Evolutionary conservation across 2,888 invertebrate genomes (phyloP).

Genomic region (Zelleria hepariella): DNA sequence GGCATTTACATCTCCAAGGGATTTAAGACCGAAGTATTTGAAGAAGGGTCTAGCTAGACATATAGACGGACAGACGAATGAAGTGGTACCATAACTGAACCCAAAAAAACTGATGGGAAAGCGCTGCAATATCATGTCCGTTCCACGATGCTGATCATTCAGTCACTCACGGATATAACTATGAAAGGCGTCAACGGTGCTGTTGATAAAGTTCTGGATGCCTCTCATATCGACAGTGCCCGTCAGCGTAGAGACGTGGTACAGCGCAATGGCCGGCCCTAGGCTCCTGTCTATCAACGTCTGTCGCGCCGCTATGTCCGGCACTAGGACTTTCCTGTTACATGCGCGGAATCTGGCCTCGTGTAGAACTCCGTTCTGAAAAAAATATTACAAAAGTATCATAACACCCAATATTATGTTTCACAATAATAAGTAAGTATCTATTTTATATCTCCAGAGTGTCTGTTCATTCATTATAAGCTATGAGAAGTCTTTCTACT

Average conservation of each 20-base stretch:
- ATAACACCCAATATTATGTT: too few relatives aligned
- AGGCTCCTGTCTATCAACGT: slow-evolving; percentile 56
- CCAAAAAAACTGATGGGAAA: too few relatives aligned
- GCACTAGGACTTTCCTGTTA: slow-evolving; percentile 65
- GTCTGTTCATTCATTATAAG: too few relatives aligned
- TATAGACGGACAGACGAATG: too few relatives aligned
- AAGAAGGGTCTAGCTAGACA: too few relatives aligned
- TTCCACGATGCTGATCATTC: too few relatives aligned
- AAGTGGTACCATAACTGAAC: too few relatives aligned
- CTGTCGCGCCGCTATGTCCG: slow-evolving; percentile 45
- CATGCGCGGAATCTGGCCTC: slow-evolving; percentile 65
- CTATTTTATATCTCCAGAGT: too few relatives aligned
- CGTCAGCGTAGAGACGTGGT: slow-evolving; percentile 41
- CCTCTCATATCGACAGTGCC: slow-evolving; percentile 50
- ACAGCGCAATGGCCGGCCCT: slow-evolving; percentile 16
- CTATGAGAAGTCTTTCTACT: too few relatives aligned
- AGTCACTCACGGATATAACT: slow-evolving; percentile 69
- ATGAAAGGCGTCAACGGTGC: slow-evolving; percentile 53
- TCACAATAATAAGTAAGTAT: too few relatives aligned
- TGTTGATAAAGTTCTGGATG: slow-evolving; percentile 49
- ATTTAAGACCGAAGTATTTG: neutral
- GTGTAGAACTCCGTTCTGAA: slow-evolving; percentile 17
- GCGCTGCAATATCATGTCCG: too few relatives aligned
- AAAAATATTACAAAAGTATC: neutral
- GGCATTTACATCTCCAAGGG: too few relatives aligned